Evolutionary conservation across 2,888 invertebrate species (phyloP).

Genomic region (Scaptomyza polygonia): DNA sequence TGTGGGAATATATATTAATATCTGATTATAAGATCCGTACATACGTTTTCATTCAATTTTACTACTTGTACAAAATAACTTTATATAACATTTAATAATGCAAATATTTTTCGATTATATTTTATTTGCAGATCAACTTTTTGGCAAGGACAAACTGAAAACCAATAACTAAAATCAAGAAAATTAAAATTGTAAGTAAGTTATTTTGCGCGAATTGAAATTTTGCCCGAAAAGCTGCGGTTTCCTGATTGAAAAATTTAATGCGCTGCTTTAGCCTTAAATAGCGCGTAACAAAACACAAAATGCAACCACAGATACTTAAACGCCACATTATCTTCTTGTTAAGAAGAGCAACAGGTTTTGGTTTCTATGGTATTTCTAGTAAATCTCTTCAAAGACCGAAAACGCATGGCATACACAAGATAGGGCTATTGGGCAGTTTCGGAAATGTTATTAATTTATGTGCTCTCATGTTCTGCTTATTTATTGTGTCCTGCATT

Average conservation of each 20-base stretch:
- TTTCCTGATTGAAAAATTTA: conserved; percentile 18
- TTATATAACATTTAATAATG: background rate
- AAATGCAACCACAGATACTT: background rate
- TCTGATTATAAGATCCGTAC: background rate
- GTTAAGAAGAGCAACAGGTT: no score
- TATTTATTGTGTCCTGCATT: conserved; percentile 17
- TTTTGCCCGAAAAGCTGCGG: conserved; percentile 14
- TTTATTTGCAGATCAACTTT: conserved; percentile 33
- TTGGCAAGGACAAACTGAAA: background rate
- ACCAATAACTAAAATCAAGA: conserved; percentile 9
- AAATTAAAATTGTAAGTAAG: conserved; percentile 58
- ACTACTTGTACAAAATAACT: background rate
- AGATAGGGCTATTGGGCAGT: background rate
- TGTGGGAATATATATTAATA: background rate
- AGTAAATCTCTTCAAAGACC: background rate
- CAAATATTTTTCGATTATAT: background rate
- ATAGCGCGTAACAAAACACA: no score
- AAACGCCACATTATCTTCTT: no score
- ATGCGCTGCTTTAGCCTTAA: no score
- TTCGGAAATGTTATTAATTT: conserved; percentile 38
- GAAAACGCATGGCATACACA: background rate
- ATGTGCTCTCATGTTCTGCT: conserved; percentile 6
- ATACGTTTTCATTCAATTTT: background rate
- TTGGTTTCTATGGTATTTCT: conserved; percentile 1
- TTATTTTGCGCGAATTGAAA: conserved; percentile 26